Evolutionary conservation across 2,113 vertebrate species (phyloP), one percentile per base, ranked within the genome.

Genomic region (Telmatochromis sp.): DNA sequence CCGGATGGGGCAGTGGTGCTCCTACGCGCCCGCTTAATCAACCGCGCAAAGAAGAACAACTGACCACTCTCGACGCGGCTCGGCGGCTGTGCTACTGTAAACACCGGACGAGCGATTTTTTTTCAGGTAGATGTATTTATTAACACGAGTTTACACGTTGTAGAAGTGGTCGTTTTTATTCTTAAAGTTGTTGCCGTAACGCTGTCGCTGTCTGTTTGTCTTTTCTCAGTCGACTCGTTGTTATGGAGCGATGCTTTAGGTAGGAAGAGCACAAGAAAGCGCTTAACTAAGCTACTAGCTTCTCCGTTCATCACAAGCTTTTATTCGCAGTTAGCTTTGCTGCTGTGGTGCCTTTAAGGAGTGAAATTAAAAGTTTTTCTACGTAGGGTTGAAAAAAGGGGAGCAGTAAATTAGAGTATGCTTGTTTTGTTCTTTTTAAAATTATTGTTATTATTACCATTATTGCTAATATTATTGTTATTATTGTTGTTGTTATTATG

Each of bases 201-300:
- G 5, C 40, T 42, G 40, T 58, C 35, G 21, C 13, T 84, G 53
- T 87, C 0, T 91, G n/a, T 86, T 5, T 87, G 79, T 83, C 65
- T 86, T 53, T 88, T 89, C 85, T 87, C 86, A 91, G 92, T 82
- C 54, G 42, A 33, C 51, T 91, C 58, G 75, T 80, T 91, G 89
- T 84, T 86, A 92, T 94, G 94, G 90, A 94, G 86, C 86, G 91
- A 87, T 91, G 87, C 45, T 93, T 86, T 93, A 92, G 94, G 93
- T 93, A 92, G 37, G 88, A 86, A 60, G 31, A 80, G 21, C 35
- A 19, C 19, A 55, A 17, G 26, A 54, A 51, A 57, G 40, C 82
- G 31, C 33, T 55, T 14, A 58, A 81, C 55, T 19, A 58, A 28
- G 70, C 87, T 85, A 65, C 33, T 81, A 89, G 90, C 89, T 49